Evolutionary conservation across 1,140 invertebrate genomes (phyloP).

Genomic region (Aphidius ervi): DNA sequence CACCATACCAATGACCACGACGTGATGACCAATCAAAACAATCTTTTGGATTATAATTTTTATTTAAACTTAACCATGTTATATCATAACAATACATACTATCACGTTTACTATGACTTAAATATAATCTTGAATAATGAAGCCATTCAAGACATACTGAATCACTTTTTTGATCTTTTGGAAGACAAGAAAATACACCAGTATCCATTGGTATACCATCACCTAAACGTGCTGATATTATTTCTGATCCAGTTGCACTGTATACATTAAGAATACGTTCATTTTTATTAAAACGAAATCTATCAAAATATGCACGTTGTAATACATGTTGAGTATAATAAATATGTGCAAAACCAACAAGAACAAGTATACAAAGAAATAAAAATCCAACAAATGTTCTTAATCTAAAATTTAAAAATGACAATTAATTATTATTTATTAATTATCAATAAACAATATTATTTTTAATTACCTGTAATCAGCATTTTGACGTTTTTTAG

Average conservation of each 20-base stretch:
- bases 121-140: conserved; percentile 66
- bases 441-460: background rate
- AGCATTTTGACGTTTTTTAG: conserved; percentile 46
- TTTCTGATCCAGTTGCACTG: conserved; percentile 65
- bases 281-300: conserved; percentile 76
- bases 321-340: conserved; percentile 78
- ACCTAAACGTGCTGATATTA: conserved; percentile 69
- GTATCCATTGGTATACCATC: conserved; percentile 49
- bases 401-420: conserved; percentile 55
- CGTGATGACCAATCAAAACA: conserved; percentile 73
- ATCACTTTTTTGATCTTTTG: conserved; percentile 57
- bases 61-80: conserved; percentile 71
- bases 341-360: conserved; percentile 77
- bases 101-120: conserved; percentile 58
- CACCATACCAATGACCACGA: conserved; percentile 75
- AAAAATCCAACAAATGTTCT: conserved; percentile 74
- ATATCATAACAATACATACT: conserved; percentile 73
- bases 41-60: conserved; percentile 67
- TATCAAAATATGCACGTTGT: conserved; percentile 76
- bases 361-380: conserved; percentile 74
- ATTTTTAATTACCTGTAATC: conserved; percentile 42
- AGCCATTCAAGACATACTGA: conserved; percentile 78
- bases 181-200: conserved; percentile 67
- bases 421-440: no score
- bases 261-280: conserved; percentile 71